phyloP scores from a whole-genome alignment of 2,797 vertebrate species.

The Lemur catta region DNA sequence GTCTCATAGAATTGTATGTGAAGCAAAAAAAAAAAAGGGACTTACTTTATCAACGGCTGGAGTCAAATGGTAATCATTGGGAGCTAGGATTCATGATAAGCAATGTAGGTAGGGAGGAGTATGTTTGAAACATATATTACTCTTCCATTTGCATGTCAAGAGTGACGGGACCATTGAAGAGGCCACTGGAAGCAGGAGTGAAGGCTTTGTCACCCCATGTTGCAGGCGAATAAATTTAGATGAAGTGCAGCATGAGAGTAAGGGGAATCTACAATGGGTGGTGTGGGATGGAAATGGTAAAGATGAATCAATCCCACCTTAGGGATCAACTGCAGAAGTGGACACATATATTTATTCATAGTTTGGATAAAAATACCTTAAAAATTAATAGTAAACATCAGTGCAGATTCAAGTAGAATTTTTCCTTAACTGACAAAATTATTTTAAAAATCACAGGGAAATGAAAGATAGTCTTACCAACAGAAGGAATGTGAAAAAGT shows the following conservation, averaged over 20 bases:
- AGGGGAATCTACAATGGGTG: not conserved
- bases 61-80: not conserved
- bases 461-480: not conserved
- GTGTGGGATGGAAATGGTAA: not conserved
- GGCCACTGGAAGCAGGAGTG: not conserved
- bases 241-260: not conserved
- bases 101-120: not conserved
- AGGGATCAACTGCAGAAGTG: not conserved
- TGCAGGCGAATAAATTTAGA: not conserved
- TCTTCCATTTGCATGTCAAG: not conserved
- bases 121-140: not conserved
- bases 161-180: not conserved
- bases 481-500: not conserved
- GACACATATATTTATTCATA: not conserved
- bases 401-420: not conserved
- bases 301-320: not conserved
- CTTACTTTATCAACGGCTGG: not conserved
- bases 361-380: not conserved
- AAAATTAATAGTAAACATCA: not conserved
- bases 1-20: too few species aligned
- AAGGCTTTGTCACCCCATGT: not conserved
- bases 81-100: not conserved
- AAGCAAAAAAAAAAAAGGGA: not conserved
- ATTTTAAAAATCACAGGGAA: not conserved
- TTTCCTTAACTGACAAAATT: not conserved